A percentile compares a stretch with the other conserved stretches of the same genome.
Evolutionary conservation across 2,888 invertebrate genomes (phyloP).

Genomic region (Octonoba sinensis): DNA sequence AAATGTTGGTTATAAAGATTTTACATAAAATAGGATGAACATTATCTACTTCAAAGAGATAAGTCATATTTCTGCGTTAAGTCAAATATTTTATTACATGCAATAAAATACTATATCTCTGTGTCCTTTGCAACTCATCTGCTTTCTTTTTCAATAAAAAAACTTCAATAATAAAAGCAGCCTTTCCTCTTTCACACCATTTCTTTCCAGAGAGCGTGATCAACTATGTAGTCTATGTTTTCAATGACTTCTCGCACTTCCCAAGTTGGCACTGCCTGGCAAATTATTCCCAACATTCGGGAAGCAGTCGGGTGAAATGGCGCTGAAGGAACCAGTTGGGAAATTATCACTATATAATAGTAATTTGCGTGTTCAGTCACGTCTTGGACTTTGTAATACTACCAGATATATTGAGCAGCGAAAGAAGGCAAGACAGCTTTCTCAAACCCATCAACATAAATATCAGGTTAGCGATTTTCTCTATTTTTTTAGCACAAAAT

Average conservation of each 20-base stretch:
- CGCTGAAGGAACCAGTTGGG: constrained; percentile 11
- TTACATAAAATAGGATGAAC: too few relatives aligned
- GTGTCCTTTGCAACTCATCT: too few relatives aligned
- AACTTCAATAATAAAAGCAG: background rate
- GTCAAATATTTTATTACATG: too few relatives aligned
- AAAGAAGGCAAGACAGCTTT: constrained; percentile 14
- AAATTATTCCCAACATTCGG: background rate
- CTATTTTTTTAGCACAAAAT: background rate
- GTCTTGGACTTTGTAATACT: constrained; percentile 57
- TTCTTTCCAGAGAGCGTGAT: too few relatives aligned
- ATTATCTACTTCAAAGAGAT: too few relatives aligned
- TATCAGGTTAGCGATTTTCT: constrained; percentile 21
- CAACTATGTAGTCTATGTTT: too few relatives aligned
- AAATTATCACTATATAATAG: constrained; percentile 55
- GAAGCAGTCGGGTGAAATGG: constrained; percentile 12
- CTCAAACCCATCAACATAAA: constrained; percentile 43
- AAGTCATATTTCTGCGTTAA: too few relatives aligned
- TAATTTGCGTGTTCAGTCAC: constrained; percentile 49
- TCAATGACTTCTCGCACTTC: too few relatives aligned
- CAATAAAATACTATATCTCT: too few relatives aligned
- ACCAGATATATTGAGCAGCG: constrained; percentile 32
- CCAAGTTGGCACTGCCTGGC: background rate
- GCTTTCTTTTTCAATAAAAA: background rate
- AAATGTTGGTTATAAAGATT: too few relatives aligned
- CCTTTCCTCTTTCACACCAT: background rate